These are phyloP conservation scores for Pelusios castaneus DNA, from an alignment of 2,113 vertebrate genomes.

Conservation along the genomic window DNA sequence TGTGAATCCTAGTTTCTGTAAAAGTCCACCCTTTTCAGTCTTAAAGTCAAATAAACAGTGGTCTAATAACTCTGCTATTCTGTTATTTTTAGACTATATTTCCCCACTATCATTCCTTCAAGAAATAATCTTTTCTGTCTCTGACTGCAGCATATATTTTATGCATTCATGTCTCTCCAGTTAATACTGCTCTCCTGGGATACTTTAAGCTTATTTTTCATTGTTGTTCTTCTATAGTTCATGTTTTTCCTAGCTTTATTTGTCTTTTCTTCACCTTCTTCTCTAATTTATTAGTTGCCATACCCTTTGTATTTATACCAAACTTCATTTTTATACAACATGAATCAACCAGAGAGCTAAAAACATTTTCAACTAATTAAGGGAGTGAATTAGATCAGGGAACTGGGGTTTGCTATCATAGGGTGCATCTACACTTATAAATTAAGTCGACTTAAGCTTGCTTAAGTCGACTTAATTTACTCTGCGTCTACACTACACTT, in stretches of 20 bases:
- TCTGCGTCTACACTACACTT: no score
- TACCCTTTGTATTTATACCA: not conserved
- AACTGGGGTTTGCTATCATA: not conserved
- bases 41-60: conserved; percentile 11
- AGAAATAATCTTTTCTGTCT: conserved; percentile 12
- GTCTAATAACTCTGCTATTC: not conserved
- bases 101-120: not conserved
- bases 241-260: not conserved
- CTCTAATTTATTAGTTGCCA: not conserved
- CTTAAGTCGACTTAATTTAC: no score
- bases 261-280: not conserved
- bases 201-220: not conserved
- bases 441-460: no score
- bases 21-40: conserved; percentile 8
- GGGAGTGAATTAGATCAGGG: not conserved
- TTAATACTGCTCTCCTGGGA: not conserved
- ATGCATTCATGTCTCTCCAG: not conserved
- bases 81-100: conserved; percentile 12
- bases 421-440: no score
- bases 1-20: conserved; percentile 16
- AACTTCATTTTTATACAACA: accelerated
- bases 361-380: not conserved
- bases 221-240: conserved; percentile 11
- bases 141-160: not conserved
- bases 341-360: not conserved